Conservation (phyloP, 2,113 vertebrate genomes). For the Boulengeromyrus knoepffleri region DNA sequence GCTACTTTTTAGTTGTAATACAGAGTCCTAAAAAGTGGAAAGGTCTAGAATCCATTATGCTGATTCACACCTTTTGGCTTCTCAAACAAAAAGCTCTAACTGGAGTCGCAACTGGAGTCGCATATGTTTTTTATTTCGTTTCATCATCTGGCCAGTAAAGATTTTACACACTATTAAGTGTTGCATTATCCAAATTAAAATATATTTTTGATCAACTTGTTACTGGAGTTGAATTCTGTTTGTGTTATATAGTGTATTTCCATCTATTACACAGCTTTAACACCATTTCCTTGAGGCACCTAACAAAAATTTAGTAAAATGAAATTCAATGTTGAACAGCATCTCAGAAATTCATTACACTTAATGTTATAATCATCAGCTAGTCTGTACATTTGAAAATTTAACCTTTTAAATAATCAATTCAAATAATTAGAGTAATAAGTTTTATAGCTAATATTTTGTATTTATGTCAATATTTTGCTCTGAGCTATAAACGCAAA, state of each 20-base stretch:
- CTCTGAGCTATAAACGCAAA: neutral
- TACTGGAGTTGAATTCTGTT: neutral
- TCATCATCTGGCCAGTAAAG: neutral
- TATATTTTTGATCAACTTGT: neutral
- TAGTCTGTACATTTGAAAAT: neutral
- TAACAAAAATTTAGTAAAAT: neutral
- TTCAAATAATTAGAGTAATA: neutral
- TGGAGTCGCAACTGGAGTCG: neutral
- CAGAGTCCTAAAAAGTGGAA: neutral
- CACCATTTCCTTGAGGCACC: neutral
- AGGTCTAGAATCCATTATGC: neutral
- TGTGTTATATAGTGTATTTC: neutral
- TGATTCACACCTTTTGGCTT: neutral
- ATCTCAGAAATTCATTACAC: neutral
- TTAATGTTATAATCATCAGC: neutral
- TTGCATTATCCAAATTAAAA: neutral
- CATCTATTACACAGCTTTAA: neutral
- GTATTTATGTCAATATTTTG: neutral
- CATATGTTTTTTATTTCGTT: neutral
- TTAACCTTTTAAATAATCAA: neutral
- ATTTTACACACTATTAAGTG: neutral
- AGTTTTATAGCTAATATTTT: neutral
- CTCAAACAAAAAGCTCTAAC: neutral
- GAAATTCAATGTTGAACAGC: neutral
- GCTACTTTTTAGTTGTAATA: neutral